Percentiles rank a stretch among this genome's conserved stretches.
These are phyloP conservation scores for Aspiorhynchus laticeps DNA, from an alignment of 2,113 vertebrate genomes.

Conservation along the genomic window DNA sequence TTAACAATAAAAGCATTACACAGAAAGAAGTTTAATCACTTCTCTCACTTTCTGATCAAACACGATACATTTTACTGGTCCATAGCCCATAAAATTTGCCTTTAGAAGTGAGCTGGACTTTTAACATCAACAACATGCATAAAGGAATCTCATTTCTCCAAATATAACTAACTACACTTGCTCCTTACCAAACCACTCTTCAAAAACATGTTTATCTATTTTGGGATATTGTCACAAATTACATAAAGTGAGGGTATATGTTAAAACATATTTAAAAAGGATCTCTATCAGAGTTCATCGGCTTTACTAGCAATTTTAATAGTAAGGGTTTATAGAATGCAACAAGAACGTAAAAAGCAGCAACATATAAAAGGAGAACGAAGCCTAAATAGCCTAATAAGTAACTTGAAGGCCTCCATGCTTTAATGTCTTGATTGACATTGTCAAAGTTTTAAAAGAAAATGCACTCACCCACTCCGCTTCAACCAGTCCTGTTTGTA, in stretches of 20 bases:
- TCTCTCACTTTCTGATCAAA: neutral
- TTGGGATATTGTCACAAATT: neutral
- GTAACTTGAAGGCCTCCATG: neutral
- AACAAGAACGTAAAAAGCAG: neutral
- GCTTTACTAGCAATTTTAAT: neutral
- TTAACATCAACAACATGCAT: neutral
- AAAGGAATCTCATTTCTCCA: neutral
- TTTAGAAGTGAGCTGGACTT: neutral
- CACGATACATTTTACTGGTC: neutral
- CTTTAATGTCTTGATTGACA: neutral
- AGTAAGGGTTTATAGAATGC: conserved; percentile 1
- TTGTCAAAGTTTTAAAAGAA: neutral
- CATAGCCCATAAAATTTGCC: neutral
- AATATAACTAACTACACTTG: neutral
- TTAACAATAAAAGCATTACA: neutral
- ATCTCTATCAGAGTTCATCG: neutral
- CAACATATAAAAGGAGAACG: neutral
- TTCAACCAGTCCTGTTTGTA: too few species aligned
- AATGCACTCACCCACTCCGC: neutral
- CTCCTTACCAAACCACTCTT: neutral
- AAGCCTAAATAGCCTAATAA: neutral
- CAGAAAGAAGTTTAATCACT: neutral
- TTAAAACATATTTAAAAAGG: neutral
- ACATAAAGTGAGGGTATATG: neutral
- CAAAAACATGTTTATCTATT: neutral